phyloP scores from a whole-genome alignment of 2,888 invertebrate genomes.

The Spicauda simplicius region DNA sequence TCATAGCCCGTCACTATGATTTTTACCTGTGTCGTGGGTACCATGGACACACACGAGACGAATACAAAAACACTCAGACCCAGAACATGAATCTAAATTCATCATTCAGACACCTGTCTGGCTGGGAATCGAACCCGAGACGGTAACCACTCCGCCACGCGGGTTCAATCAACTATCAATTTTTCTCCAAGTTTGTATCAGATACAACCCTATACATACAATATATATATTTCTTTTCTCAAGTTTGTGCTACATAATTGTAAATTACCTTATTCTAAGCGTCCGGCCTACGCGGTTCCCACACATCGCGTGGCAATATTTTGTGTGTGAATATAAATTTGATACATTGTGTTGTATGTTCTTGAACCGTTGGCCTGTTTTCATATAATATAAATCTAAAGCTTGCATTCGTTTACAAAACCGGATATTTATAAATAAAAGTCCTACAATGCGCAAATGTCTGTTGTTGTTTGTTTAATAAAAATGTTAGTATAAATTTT shows the following conservation, averaged over 20 bases:
- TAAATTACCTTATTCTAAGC: constrained; percentile 44
- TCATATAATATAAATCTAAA: not conserved
- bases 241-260: constrained; percentile 39
- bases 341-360: constrained; percentile 9
- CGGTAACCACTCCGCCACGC: too few species aligned
- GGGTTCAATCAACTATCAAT: too few species aligned
- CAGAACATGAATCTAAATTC: too few species aligned
- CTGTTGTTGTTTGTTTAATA: too few species aligned
- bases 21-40: too few species aligned
- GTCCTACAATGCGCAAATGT: not conserved
- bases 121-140: too few species aligned
- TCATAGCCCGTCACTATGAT: too few species aligned
- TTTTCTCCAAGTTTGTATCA: too few species aligned
- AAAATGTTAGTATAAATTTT: too few species aligned
- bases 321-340: constrained; percentile 33
- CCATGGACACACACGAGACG: too few species aligned
- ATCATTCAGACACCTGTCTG: too few species aligned
- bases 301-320: constrained; percentile 33
- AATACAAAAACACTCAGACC: too few species aligned
- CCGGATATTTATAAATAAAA: not conserved
- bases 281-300: constrained; percentile 43
- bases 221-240: constrained; percentile 39
- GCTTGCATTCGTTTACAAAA: not conserved
- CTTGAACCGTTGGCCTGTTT: constrained; percentile 4
- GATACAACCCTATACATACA: constrained; percentile 4